A percentile compares a stretch with the other conserved stretches of the same genome.
Evolutionary conservation across 2,888 invertebrate species (phyloP).

Genomic region (Magallana nippona): DNA sequence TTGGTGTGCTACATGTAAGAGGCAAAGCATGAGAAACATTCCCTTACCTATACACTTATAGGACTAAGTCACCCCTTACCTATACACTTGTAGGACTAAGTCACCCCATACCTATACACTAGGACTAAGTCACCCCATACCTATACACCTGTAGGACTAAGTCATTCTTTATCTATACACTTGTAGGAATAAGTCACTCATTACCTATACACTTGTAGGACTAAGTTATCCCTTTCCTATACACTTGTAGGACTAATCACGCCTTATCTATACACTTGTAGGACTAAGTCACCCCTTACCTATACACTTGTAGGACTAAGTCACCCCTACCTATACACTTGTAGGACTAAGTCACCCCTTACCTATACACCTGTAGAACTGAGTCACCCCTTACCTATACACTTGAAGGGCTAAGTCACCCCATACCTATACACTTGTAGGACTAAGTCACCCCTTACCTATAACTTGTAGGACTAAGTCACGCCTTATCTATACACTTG

Average conservation of each 20-base stretch:
- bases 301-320: slow-evolving; percentile 36
- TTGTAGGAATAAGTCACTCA: slow-evolving; percentile 18
- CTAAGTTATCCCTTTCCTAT: background rate
- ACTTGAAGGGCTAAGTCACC: background rate
- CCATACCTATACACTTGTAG: slow-evolving; percentile 48
- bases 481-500: no score
- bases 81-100: background rate
- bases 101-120: no score
- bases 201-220: slow-evolving; percentile 48
- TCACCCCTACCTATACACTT: background rate
- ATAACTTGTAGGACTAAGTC: background rate
- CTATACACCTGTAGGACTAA: background rate
- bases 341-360: no score
- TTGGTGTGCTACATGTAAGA: no score
- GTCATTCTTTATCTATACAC: slow-evolving; percentile 51
- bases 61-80: background rate
- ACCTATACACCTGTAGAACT: no score
- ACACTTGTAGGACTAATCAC: background rate
- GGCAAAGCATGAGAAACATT: no score
- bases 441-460: background rate
- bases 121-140: no score
- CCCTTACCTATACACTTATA: slow-evolving; percentile 47
- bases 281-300: slow-evolving; percentile 27
- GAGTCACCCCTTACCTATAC: no score
- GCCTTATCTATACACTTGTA: no score